phyloP scores from a whole-genome alignment of 2,888 invertebrate species.

The Conistra vaccinii region DNA sequence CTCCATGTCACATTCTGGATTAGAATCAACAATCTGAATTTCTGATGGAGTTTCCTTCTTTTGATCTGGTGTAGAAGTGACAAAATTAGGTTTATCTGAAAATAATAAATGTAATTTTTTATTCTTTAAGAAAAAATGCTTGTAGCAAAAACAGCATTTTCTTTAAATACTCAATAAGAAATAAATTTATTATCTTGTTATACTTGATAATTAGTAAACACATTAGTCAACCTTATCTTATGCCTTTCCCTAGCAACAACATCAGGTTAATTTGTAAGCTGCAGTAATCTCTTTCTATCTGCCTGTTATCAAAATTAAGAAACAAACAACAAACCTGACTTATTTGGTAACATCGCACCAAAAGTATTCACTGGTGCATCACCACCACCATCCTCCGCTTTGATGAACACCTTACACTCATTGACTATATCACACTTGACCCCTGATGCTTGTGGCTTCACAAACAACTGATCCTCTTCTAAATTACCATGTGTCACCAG shows the following conservation, averaged over 20 bases:
- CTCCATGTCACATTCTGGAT: slow-evolving; percentile 83
- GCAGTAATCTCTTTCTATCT: neutral
- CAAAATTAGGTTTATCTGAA: slow-evolving; percentile 80
- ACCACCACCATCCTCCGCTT: slow-evolving; percentile 86
- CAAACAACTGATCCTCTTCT: slow-evolving; percentile 75
- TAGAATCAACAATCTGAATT: slow-evolving; percentile 77
- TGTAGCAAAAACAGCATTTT: neutral
- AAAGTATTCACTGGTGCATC: slow-evolving; percentile 78
- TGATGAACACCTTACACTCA: slow-evolving; percentile 86
- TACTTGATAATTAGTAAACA: neutral
- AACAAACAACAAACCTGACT: slow-evolving; percentile 68
- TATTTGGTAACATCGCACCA: slow-evolving; percentile 69
- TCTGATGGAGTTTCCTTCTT: slow-evolving; percentile 80
- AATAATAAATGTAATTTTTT: slow-evolving; percentile 46
- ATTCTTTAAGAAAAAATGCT: neutral
- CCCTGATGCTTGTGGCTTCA: slow-evolving; percentile 73
- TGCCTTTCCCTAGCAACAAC: neutral
- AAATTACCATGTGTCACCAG: slow-evolving; percentile 62
- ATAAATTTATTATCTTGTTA: neutral
- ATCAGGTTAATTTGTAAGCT: neutral
- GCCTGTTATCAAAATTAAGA: slow-evolving; percentile 5
- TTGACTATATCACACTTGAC: slow-evolving; percentile 84
- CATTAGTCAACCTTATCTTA: slow-evolving; percentile 11
- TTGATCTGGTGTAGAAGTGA: slow-evolving; percentile 79
- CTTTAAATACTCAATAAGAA: neutral